These are phyloP conservation scores for Pontoporia blainvillei DNA, from an alignment of 2,113 vertebrate genomes.

Conservation along the genomic window DNA sequence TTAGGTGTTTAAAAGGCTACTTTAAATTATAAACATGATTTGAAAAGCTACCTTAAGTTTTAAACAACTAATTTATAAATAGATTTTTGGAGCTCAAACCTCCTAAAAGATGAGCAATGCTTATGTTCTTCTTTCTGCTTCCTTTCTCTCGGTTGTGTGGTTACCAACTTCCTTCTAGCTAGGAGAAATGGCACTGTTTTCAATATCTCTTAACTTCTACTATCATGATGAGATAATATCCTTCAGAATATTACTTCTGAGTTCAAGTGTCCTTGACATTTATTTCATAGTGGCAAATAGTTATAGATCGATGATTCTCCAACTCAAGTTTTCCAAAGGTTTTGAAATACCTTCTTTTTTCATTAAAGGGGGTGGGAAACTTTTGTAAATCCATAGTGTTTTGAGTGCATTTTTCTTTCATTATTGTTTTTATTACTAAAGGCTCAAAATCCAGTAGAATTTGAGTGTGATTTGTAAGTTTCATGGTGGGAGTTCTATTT, in stretches of 20 bases:
- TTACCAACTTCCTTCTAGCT: background rate
- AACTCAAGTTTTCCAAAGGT: background rate
- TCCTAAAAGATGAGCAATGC: background rate
- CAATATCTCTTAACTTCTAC: background rate
- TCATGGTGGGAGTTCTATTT: background rate
- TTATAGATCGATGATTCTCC: background rate
- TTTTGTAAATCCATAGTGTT: background rate
- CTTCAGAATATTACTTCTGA: background rate
- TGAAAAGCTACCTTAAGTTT: background rate
- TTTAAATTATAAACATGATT: conserved; percentile 2
- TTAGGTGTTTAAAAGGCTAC: background rate
- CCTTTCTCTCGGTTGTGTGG: background rate
- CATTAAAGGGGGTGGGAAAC: background rate
- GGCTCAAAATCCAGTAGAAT: background rate
- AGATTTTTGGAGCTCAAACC: background rate
- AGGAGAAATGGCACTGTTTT: background rate
- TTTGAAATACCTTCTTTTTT: background rate
- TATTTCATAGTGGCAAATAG: background rate
- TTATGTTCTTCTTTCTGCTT: background rate
- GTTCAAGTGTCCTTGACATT: background rate
- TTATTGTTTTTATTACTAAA: background rate
- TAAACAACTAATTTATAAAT: background rate
- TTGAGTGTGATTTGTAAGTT: background rate
- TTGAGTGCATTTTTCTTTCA: background rate
- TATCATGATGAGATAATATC: background rate